Base-by-base conservation (phyloP, 2,113 vertebrate species). In the Crocuta crocuta region DNA sequence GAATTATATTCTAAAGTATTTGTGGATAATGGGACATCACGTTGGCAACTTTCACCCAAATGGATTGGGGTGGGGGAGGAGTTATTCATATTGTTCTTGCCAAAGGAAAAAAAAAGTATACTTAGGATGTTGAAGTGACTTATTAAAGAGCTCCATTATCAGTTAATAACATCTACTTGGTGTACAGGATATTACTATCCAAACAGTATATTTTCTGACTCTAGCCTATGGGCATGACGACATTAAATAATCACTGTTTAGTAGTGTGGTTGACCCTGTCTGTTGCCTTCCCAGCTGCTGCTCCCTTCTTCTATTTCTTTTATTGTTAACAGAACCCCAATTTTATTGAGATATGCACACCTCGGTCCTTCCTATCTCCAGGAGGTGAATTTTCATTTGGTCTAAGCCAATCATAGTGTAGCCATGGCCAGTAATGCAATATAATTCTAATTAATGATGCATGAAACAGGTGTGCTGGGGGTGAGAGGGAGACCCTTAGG, bases 41-140 rank as follows among this genome's bases (percentile, higher is more conserved):
- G 19, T 50, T 73, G 39, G 35, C 39, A 90, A 39, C 9, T 70
- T 48, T 85, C 43, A 50, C 12, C 43, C 48, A 89, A 63, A 76
- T 63, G 48, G 13, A 61, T 65, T 1, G 4, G 50, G 13, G 4
- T 68, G 43, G 23, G n/a, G 33, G 19, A 35, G 10, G 23, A 91
- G 12, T 89, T 91, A 80, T 55, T 90, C 39, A 11, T 79, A 65
- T 89, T 82, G 66, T 74, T 93, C 16, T 95, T 93, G 10, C n/a
- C 48, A 81, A 58, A 58, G 63, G 63, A 19, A 82, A 78, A 26
- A 70, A 10, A 89, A 76, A 86, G 23, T n/a, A 88, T 92, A 92
- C 28, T 21, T 48, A 9, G 53, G 31, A 89, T 45, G 17, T 66
- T 90, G 68, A 71, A 53, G 4, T 71, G 74, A 91, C 16, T 76